These are phyloP conservation scores for Tortrix viridana DNA, from an alignment of 2,888 invertebrate species.

Conservation along the genomic window DNA sequence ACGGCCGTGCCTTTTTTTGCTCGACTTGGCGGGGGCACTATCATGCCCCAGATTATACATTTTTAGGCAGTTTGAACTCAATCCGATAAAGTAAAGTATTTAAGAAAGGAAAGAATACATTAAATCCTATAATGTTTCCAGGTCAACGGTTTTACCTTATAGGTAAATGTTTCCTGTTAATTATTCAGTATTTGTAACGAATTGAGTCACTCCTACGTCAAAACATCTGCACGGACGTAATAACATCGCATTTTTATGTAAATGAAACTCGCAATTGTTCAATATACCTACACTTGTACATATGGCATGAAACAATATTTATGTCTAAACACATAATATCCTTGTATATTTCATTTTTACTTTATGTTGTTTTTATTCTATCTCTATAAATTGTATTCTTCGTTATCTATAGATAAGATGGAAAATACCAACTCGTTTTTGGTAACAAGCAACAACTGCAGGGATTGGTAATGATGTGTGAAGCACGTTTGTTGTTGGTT, in stretches of 20 bases:
- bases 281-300: conserved; percentile 11
- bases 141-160: background rate
- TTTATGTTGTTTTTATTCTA: background rate
- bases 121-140: background rate
- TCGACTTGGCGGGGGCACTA: too few species aligned
- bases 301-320: conserved; percentile 3
- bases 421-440: conserved; percentile 59
- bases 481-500: conserved; percentile 40
- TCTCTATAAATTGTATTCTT: conserved; percentile 42
- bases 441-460: conserved; percentile 51
- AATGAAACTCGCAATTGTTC: conserved; percentile 12
- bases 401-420: conserved; percentile 64
- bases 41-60: too few species aligned
- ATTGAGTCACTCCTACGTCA: conserved; percentile 26
- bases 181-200: conserved; percentile 5
- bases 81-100: too few species aligned
- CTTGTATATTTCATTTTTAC: background rate
- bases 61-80: too few species aligned
- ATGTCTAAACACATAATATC: background rate
- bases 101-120: too few species aligned
- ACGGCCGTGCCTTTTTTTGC: too few species aligned
- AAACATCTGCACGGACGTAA: conserved; percentile 1
- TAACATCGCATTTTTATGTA: conserved; percentile 14
- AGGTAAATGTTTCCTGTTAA: background rate
- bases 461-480: conserved; percentile 55